Conservation (phyloP, 2,888 invertebrate species). For the Yponomeuta cagnagella region DNA sequence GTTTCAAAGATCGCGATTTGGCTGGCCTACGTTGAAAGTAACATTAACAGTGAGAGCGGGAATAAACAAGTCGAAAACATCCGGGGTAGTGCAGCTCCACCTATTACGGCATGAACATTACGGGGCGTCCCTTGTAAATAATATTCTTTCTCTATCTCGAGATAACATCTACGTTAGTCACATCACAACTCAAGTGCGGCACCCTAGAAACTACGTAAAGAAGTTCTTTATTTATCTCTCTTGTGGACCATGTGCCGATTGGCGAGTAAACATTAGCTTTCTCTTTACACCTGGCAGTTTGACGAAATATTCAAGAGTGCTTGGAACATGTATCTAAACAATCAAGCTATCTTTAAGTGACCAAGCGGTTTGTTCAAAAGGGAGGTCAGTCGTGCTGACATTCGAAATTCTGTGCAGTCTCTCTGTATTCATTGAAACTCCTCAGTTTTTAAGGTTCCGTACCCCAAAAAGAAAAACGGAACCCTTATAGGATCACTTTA, state of each 20-base stretch:
- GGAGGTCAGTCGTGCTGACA: not conserved
- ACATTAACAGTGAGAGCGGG: not conserved
- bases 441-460: slow-evolving; percentile 13
- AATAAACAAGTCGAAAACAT: slow-evolving; percentile 6
- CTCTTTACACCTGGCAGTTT: slow-evolving; percentile 28
- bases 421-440: not conserved
- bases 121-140: slow-evolving; percentile 41
- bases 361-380: not conserved
- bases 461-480: no score
- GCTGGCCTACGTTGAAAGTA: not conserved
- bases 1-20: not conserved
- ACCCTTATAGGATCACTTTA: no score
- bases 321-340: slow-evolving; percentile 9
- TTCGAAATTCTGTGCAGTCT: not conserved
- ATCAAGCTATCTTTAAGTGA: slow-evolving; percentile 9
- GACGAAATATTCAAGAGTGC: slow-evolving; percentile 19
- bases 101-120: slow-evolving; percentile 15
- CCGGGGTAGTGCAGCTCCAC: not conserved
- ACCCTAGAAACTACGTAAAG: slow-evolving; percentile 43
- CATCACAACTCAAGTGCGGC: slow-evolving; percentile 50
- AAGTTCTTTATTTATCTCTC: slow-evolving; percentile 43
- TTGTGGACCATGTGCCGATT: slow-evolving; percentile 37
- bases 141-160: slow-evolving; percentile 55
- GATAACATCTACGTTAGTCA: slow-evolving; percentile 47
- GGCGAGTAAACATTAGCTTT: slow-evolving; percentile 29